Conservation (phyloP, 2,888 invertebrate genomes). For the Odontocolon sp. region DNA sequence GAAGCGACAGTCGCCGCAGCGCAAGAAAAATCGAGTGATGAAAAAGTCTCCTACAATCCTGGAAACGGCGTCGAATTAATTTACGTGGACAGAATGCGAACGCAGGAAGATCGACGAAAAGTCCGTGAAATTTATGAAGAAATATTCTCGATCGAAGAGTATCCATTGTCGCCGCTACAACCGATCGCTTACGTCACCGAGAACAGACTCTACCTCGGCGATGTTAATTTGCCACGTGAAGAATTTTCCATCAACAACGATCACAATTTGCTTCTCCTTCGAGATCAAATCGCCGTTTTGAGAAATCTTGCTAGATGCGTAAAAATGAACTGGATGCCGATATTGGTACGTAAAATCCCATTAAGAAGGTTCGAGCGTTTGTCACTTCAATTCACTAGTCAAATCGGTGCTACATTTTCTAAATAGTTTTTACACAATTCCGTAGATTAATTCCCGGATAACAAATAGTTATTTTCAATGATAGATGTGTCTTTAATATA, state of each 20-base stretch:
- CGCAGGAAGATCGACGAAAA: slow-evolving; percentile 87
- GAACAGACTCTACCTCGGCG: slow-evolving; percentile 85
- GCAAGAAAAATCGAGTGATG: background rate
- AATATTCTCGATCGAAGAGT: slow-evolving; percentile 75
- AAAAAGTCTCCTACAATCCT: slow-evolving; percentile 77
- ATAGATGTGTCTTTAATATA: too few relatives aligned
- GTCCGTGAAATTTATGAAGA: slow-evolving; percentile 79
- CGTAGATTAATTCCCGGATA: too few relatives aligned
- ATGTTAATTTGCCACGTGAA: slow-evolving; percentile 82
- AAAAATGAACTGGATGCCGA: slow-evolving; percentile 95
- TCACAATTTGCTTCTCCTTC: slow-evolving; percentile 80
- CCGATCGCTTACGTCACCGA: slow-evolving; percentile 85
- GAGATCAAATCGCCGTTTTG: slow-evolving; percentile 85
- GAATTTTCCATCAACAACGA: slow-evolving; percentile 79
- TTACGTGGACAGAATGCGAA: slow-evolving; percentile 94
- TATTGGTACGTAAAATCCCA: slow-evolving; percentile 90
- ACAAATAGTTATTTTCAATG: too few relatives aligned
- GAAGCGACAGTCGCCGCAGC: slow-evolving; percentile 84
- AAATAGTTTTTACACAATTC: too few relatives aligned
- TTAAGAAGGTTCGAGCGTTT: too few relatives aligned
- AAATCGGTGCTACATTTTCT: background rate
- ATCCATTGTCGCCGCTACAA: slow-evolving; percentile 80
- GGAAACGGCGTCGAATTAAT: slow-evolving; percentile 89
- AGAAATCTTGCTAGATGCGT: slow-evolving; percentile 93
- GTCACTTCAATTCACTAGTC: too few relatives aligned